Evolutionary conservation across 2,113 vertebrate species (phyloP), one percentile per base, ranked within the genome.

Genomic region (Aspidoscelis tigris): DNA sequence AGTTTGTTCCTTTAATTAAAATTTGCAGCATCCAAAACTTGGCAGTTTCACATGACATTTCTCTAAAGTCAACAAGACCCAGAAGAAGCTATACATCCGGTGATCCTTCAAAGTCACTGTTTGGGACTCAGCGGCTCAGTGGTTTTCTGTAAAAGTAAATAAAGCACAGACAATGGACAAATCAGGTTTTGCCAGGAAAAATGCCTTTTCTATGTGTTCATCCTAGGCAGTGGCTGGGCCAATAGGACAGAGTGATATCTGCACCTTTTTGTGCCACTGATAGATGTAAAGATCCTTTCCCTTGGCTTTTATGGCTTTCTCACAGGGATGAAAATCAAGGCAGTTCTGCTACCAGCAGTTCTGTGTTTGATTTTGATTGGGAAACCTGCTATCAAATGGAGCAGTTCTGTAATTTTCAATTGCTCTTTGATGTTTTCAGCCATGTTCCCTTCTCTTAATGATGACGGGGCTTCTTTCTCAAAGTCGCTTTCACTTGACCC

Each of bases 331-430:
- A 82, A 89, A 98, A 88, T 98, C 94, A 80, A 97, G 71, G 64
- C 98, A 98, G 90, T 98, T 98, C 92, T 96, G 95, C 33, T 33
- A 33, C 96, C 96, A 98, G 94, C 98, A 98, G 95, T 98, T 97
- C 85, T 88, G 96, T 81, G 98, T 98, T 93, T 98, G 98, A 93
- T 98, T 98, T 90, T 96, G 94, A 94, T 98, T 98, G 64, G 98
- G 98, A 92, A 98, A 98, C 58, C 97, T 95, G 89, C 97, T 95
- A 39, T 98, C 98, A 74, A 98, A 98, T 0, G 98, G 98, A 26
- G 98, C 98, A 0, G 97, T 98, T 84, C 94, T 95, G 87, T 98
- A 98, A 6, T 96, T 96, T 83, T 96, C 88, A 73, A 98, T 94
- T 98, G 98, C 39, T 81, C 39, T 81, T 96, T 85, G 65, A 98